A percentile compares a stretch with the other conserved stretches of the same genome.
Conservation (phyloP, 92 coral and sea anemone species). For the Phymanthus crucifer region DNA sequence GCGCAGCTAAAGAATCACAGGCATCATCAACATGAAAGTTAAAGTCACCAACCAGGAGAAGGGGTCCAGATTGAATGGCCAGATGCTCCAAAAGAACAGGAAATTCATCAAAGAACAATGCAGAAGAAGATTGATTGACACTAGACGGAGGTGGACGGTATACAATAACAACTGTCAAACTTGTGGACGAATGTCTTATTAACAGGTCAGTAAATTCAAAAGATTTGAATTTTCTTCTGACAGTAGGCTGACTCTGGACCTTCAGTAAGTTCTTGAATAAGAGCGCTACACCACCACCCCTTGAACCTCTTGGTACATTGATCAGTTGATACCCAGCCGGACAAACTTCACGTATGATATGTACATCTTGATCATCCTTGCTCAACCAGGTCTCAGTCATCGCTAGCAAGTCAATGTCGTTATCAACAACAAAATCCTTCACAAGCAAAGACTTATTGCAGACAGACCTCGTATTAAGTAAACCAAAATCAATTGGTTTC, state of each 20-base stretch:
- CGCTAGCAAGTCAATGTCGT: constrained; percentile 28
- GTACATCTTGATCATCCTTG: constrained; percentile 13
- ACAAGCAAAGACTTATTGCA: too few species aligned
- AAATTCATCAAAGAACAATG: constrained; percentile 22
- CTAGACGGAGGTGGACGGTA: constrained; percentile 13
- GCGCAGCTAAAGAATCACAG: constrained; percentile 29
- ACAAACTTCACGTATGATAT: constrained; percentile 19
- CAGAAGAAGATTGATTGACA: not conserved
- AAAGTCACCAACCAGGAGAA: too few species aligned
- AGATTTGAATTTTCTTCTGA: constrained; percentile 3
- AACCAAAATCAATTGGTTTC: too few species aligned
- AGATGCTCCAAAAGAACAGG: not conserved
- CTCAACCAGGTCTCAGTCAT: constrained; percentile 34
- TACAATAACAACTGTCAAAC: constrained; percentile 16
- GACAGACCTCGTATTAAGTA: too few species aligned
- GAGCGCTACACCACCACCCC: constrained; percentile 26
- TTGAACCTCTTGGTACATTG: constrained; percentile 27
- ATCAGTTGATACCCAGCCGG: constrained; percentile 23
- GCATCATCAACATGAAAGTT: too few species aligned
- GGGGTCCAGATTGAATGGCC: not conserved
- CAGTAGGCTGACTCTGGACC: constrained; percentile 9
- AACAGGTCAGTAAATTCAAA: constrained; percentile 16
- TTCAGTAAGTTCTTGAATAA: constrained; percentile 10
- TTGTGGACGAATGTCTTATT: constrained; percentile 17
- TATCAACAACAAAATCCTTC: constrained; percentile 24